A percentile compares a stretch with the other conserved stretches of the same genome.
These are phyloP conservation scores for Geopemphigus sp. DNA, from an alignment of 1,140 invertebrate genomes.

Conservation along the genomic window DNA sequence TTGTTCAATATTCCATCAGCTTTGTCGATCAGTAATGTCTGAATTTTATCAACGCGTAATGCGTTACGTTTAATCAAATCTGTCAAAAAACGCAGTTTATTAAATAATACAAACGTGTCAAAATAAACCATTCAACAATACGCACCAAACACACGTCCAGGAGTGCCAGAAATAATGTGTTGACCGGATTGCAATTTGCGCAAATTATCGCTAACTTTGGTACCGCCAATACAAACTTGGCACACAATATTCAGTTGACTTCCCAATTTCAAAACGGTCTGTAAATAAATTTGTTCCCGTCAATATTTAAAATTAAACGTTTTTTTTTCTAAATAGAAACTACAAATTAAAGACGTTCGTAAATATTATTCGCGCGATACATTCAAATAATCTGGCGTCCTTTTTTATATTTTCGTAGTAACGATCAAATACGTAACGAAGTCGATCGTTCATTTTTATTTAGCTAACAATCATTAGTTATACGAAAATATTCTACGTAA, in stretches of 20 bases:
- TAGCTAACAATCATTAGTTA: no score
- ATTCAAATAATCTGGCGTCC: no score
- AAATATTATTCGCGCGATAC: no score
- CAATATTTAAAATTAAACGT: no score
- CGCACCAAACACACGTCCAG: slow-evolving; percentile 92
- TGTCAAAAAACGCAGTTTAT: slow-evolving; percentile 54
- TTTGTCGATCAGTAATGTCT: slow-evolving; percentile 97
- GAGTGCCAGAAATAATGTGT: slow-evolving; percentile 97
- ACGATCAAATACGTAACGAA: no score
- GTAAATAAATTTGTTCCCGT: slow-evolving; percentile 9
- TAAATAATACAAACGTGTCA: slow-evolving; percentile 7
- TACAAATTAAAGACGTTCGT: no score
- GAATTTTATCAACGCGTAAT: slow-evolving; percentile 89
- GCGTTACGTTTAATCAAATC: slow-evolving; percentile 97
- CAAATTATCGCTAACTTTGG: slow-evolving; percentile 97
- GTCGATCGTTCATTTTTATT: no score
- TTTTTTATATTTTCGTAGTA: no score
- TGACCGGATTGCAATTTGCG: slow-evolving; percentile 97
- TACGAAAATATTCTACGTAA: no score
- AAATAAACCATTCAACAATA: background rate
- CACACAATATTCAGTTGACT: slow-evolving; percentile 99
- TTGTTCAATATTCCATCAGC: slow-evolving; percentile 99
- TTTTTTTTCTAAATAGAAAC: no score
- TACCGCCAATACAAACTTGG: slow-evolving; percentile 98
- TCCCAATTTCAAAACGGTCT: slow-evolving; percentile 94